Evolutionary conservation across 1,140 invertebrate genomes (phyloP), one percentile per base, ranked within the genome.

Genomic region (Pseudomyrmex flavicornis): DNA sequence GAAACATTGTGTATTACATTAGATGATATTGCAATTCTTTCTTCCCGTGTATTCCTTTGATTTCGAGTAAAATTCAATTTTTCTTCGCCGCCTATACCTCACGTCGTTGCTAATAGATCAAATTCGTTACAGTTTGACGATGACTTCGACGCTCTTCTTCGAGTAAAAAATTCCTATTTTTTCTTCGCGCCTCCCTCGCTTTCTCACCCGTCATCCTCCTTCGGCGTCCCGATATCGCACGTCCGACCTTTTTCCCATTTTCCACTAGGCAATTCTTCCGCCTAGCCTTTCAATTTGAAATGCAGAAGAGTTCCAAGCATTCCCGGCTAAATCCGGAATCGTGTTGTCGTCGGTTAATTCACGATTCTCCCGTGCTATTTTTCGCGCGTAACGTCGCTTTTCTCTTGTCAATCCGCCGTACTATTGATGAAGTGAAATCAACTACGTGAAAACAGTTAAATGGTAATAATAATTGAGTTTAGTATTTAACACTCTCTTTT

Each of bases 261-360:
- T 84, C 84, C 73, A 85, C 74, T 50, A 75, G 65, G 15, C 59
- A 70, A 80, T 84, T 86, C 73, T 77, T 59, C 61, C 74, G 83
- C 69, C 66, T 54, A 73, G 76, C 61, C 65, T 85, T 70, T 80
- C 83, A 70, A 86, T 85, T 61, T 79, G 72, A 76, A 85, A 84
- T 84, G 72, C 82, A 83, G 75, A 62, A 44, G 48, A 85, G 65
- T 70, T 80, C 68, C 54, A 35, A 61, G 54, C 66, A 80, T 80
- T 80, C 44, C 52, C 76, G 12, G n/a, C 66, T 80, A 80, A 80
- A 80, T 80, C 66, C 44, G 76, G 46, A 72, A 72, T 80, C 66
- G 54, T 72, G 66, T 79, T 79, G 76, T 80, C 76, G 65, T 70
- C 66, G 54, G 76, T 80, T 80, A 80, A 80, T 80, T 82, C 58